phyloP scores from a whole-genome alignment of 2,113 vertebrate genomes.

The Gracilinanus agilis region DNA sequence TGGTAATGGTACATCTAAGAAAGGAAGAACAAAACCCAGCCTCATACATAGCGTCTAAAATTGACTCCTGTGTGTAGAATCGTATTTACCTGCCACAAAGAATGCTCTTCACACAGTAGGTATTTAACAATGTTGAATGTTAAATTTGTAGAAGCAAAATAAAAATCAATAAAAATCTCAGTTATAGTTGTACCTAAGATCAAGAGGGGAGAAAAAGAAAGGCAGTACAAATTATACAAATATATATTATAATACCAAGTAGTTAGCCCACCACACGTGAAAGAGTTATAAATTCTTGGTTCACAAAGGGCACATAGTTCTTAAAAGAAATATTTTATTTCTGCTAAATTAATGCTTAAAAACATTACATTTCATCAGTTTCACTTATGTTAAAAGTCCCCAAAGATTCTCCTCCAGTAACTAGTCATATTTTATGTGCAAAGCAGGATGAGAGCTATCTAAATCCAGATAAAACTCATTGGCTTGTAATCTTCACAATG shows the following conservation, averaged over 20 bases:
- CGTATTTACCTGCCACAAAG: background rate
- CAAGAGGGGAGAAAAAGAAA: background rate
- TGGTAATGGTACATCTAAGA: background rate
- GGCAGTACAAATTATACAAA: background rate
- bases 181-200: background rate
- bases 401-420: slow-evolving; percentile 79
- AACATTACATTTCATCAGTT: slow-evolving; percentile 82
- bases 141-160: slow-evolving; percentile 1
- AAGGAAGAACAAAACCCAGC: background rate
- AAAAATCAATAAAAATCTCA: background rate
- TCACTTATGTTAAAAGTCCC: slow-evolving; percentile 81
- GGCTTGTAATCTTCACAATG: slow-evolving; percentile 87
- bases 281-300: slow-evolving; percentile 66
- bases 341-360: slow-evolving; percentile 80
- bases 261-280: slow-evolving; percentile 18
- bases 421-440: slow-evolving; percentile 87
- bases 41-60: background rate
- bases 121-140: background rate
- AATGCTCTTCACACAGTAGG: background rate
- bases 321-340: slow-evolving; percentile 81
- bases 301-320: slow-evolving; percentile 76
- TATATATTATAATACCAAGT: slow-evolving; percentile 31
- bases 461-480: slow-evolving; percentile 90
- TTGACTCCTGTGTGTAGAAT: background rate
- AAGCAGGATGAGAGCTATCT: slow-evolving; percentile 85